Evolutionary conservation across 2,888 invertebrate species (phyloP), one percentile per base, ranked within the genome.

Genomic region (Elysia crispata): DNA sequence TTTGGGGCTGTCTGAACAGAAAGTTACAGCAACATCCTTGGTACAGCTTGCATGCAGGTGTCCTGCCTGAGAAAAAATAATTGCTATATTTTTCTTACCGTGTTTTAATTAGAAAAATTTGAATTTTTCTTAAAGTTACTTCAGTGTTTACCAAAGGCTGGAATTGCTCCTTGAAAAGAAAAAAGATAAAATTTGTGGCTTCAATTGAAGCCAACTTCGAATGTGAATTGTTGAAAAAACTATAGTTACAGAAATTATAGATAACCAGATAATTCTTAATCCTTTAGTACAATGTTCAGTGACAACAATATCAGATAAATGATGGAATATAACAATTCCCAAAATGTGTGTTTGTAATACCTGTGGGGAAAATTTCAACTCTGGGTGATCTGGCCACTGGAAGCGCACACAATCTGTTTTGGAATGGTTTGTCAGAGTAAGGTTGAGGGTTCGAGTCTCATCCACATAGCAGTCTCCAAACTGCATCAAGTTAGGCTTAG

Each of bases 1-100:
- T 30, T 87, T 89, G 0, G 94, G 92, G 73, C 91, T 89, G n/a
- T 89, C 88, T 11, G 94, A 88, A 75, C 92, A 91, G 88, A 94
- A 94, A 0, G 93, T 93, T 1, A 93, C 93, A 11, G 93, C 90
- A 30, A 94, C 88, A 80, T 94, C 93, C 86, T 94, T 94, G 64
- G 87, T 88, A 64, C 90, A 89, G 11, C 88, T 88, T 5, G 88
- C 85, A 83, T 91, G 91, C 11, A 92, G 87, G 84, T 92, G 92
- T 33, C 92, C 92, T 8, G 90, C 85, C 83, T 83, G 31, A 20
- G 62, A 33, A 54, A 57, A 1, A 33, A 41, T 41, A 3, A 41
- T 6, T 41, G 11, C 11, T 41, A 41, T 41, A 11, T 41, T 41
- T 41, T 41, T 41, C 41, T 11, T 6, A 41, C 41, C 3, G 11